Evolutionary conservation across 1,140 invertebrate genomes (phyloP).

Genomic region (Leptopilina boulardi): DNA sequence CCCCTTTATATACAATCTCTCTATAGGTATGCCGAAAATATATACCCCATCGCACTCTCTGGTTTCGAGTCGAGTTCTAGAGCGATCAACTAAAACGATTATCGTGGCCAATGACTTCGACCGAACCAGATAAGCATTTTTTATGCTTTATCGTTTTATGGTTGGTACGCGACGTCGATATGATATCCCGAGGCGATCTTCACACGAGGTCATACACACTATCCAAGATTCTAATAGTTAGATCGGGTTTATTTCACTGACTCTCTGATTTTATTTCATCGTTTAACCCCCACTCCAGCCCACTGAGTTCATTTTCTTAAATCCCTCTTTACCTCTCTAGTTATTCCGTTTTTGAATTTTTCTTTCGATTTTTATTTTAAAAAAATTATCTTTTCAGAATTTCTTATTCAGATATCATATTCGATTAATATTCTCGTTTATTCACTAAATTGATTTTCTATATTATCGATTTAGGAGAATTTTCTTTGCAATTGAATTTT

Average conservation of each 20-base stretch:
- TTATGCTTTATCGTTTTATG: conserved; percentile 34
- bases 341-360: no score
- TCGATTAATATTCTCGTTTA: no score
- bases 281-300: conserved; percentile 8
- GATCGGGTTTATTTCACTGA: conserved; percentile 17
- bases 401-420: no score
- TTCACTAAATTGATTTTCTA: no score
- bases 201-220: conserved; percentile 8
- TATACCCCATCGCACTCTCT: background rate
- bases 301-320: conserved; percentile 13
- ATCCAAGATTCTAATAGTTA: conserved; percentile 10
- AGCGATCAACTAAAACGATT: conserved; percentile 31
- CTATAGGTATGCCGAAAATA: conserved; percentile 30
- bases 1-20: background rate
- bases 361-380: no score
- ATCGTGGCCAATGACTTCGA: conserved; percentile 14
- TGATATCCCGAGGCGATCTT: conserved; percentile 24
- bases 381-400: no score
- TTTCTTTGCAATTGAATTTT: no score
- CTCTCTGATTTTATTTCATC: background rate
- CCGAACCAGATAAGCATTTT: conserved; percentile 31
- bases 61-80: conserved; percentile 11
- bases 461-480: no score
- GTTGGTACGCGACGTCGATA: conserved; percentile 25
- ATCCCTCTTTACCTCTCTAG: background rate